Evolutionary conservation across 2,888 invertebrate genomes (phyloP).

Genomic region (Cataglyphis livida): DNA sequence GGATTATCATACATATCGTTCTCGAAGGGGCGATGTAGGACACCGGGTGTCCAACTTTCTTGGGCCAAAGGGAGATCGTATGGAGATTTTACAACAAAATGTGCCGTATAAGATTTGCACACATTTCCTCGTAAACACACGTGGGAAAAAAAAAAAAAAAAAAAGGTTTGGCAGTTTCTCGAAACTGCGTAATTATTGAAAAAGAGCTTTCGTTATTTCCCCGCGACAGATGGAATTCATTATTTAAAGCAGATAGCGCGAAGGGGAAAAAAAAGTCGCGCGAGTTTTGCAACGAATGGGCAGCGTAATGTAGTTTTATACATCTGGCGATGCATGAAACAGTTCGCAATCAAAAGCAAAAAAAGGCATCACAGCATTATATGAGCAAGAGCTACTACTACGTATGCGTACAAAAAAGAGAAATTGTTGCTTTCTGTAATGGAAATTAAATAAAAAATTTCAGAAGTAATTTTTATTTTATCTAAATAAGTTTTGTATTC

Average conservation of each 20-base stretch:
- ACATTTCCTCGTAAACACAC: conserved; percentile 32
- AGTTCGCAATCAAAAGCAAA: conserved; percentile 22
- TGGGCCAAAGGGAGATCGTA: neutral
- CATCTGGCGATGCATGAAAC: neutral
- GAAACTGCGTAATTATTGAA: conserved; percentile 30
- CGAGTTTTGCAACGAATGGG: conserved; percentile 18
- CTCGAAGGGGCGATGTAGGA: conserved; percentile 30
- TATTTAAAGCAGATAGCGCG: conserved; percentile 9
- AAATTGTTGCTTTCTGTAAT: neutral
- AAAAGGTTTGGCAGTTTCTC: neutral
- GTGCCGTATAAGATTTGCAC: conserved; percentile 43
- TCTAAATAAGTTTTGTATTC: neutral
- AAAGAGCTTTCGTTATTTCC: conserved; percentile 22
- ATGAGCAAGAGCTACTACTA: neutral
- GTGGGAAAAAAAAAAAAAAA: neutral
- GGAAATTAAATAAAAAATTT: neutral
- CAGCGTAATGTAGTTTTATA: neutral
- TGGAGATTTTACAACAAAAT: conserved; percentile 33
- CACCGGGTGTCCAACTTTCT: conserved; percentile 34
- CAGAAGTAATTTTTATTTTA: neutral
- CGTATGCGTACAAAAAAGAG: neutral
- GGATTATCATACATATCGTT: conserved; percentile 48
- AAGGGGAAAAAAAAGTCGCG: neutral
- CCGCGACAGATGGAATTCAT: conserved; percentile 28
- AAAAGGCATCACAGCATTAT: neutral